Percentiles rank a stretch among this genome's conserved stretches.
phyloP scores from a whole-genome alignment of 2,888 invertebrate genomes.

The Drosophila pseudotalamancana region DNA sequence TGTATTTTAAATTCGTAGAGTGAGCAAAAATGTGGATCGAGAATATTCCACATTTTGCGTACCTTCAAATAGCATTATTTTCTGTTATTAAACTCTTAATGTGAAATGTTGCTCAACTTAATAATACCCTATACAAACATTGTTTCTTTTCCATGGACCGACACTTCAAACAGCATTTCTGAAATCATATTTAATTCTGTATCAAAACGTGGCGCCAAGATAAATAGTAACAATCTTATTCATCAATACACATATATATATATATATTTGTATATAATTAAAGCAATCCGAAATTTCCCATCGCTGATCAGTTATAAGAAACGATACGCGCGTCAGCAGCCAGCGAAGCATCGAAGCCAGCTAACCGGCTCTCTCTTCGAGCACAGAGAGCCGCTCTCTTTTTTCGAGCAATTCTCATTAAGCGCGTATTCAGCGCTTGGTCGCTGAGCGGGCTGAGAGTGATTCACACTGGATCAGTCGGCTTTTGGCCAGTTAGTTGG shows the following conservation, averaged over 20 bases:
- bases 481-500: conserved; percentile 26
- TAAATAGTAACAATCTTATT: too few species aligned
- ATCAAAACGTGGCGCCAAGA: too few species aligned
- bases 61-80: too few species aligned
- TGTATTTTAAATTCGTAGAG: too few species aligned
- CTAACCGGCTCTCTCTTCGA: not conserved
- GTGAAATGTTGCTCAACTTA: too few species aligned
- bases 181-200: too few species aligned
- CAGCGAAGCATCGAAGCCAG: not conserved
- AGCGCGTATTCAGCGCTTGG: conserved; percentile 34
- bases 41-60: too few species aligned
- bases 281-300: not conserved
- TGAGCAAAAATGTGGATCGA: too few species aligned
- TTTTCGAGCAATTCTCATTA: not conserved
- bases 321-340: not conserved
- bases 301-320: not conserved
- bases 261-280: not conserved
- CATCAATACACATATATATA: not conserved
- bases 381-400: not conserved
- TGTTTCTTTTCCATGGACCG: too few species aligned
- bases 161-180: too few species aligned
- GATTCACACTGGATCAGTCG: conserved; percentile 37
- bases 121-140: too few species aligned
- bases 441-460: conserved; percentile 7
- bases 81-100: too few species aligned